phyloP scores from a whole-genome alignment of 2,113 vertebrate genomes.

The Lynx canadensis region DNA sequence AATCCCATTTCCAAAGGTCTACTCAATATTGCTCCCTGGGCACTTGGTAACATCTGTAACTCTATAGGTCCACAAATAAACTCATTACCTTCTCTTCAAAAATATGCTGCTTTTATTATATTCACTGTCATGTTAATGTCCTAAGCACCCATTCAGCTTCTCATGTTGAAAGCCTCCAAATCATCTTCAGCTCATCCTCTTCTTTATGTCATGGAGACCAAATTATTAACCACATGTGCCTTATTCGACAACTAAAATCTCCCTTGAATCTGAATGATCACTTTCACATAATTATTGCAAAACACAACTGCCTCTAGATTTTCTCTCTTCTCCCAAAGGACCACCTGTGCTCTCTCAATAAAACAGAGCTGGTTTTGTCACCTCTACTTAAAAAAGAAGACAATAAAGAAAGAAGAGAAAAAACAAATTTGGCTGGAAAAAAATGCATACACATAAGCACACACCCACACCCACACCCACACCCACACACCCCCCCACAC shows the following conservation, averaged over 20 bases:
- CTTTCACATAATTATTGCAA: slow-evolving; percentile 13
- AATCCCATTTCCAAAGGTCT: neutral
- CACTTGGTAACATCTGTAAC: slow-evolving; percentile 15
- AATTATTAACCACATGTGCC: neutral
- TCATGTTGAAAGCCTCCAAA: neutral
- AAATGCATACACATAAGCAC: neutral
- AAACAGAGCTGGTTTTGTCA: neutral
- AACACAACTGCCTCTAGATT: neutral
- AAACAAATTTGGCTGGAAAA: neutral
- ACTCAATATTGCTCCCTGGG: neutral
- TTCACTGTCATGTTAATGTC: neutral
- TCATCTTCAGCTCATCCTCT: neutral
- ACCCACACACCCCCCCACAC: neutral
- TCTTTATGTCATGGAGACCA: neutral
- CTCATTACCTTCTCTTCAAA: neutral
- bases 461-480: neutral
- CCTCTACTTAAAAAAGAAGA: neutral
- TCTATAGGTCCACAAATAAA: neutral
- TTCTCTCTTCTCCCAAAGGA: neutral
- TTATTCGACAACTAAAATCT: neutral
- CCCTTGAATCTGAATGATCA: neutral
- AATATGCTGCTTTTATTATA: neutral
- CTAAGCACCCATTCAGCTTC: neutral
- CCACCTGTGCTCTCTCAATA: neutral
- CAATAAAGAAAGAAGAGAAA: neutral